Conservation (phyloP, 2,888 invertebrate genomes). For the Toxonevra muliebris region DNA sequence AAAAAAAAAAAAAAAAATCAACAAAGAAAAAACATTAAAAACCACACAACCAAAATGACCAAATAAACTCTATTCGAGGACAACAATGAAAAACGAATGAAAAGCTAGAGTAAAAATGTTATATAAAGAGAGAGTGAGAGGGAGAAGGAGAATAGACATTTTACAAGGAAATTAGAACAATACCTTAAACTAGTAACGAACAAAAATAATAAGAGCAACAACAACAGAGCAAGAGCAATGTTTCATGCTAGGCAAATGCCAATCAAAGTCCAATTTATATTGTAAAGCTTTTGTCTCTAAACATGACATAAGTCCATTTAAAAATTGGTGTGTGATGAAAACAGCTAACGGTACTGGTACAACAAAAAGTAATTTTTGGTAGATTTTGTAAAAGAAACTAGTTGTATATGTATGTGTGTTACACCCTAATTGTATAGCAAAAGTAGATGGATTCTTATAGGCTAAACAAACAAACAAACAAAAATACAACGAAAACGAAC, state of each 20-base stretch:
- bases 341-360: too few species aligned
- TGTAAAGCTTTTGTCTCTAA: slow-evolving; percentile 13
- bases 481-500: too few species aligned
- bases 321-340: too few species aligned
- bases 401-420: too few species aligned
- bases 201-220: slow-evolving; percentile 34
- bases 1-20: neutral
- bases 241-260: slow-evolving; percentile 42
- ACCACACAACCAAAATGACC: slow-evolving; percentile 25
- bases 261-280: slow-evolving; percentile 46
- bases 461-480: too few species aligned
- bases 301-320: slow-evolving; percentile 12
- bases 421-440: too few species aligned
- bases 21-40: slow-evolving; percentile 28
- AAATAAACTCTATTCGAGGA: too few species aligned
- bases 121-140: too few species aligned
- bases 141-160: too few species aligned
- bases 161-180: neutral
- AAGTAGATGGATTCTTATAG: too few species aligned
- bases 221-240: slow-evolving; percentile 41
- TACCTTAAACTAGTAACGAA: slow-evolving; percentile 3
- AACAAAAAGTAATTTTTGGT: too few species aligned
- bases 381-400: too few species aligned
- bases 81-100: slow-evolving; percentile 34
- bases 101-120: slow-evolving; percentile 32